A percentile compares a stretch with the other conserved stretches of the same genome.
Conservation (phyloP, 2,888 invertebrate species). For the Tinea semifulvella region DNA sequence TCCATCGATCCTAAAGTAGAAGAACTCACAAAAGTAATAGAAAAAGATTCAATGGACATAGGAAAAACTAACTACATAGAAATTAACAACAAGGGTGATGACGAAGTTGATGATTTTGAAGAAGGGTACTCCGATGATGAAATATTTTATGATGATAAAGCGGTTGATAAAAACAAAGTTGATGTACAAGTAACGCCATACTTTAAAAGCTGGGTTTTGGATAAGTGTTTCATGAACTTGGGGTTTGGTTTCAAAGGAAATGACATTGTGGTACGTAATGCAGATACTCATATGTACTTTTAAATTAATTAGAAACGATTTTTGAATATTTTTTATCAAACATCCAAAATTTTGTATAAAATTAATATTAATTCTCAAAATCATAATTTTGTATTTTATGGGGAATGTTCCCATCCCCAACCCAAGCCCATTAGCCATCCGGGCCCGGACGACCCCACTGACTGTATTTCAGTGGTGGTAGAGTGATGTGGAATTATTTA, state of each 20-base stretch:
- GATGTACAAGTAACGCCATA: conserved; percentile 32
- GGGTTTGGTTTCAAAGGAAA: conserved; percentile 47
- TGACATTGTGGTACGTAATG: conserved; percentile 38
- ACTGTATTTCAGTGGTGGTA: no score
- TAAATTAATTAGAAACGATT: no score
- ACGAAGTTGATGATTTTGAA: conserved; percentile 52
- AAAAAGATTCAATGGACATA: conserved; percentile 40
- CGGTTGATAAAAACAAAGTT: conserved; percentile 1
- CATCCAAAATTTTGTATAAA: no score
- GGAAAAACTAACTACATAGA: conserved; percentile 25
- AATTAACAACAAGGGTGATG: conserved; percentile 24
- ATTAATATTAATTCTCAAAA: no score
- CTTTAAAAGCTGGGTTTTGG: conserved; percentile 69
- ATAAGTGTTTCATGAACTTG: conserved; percentile 68
- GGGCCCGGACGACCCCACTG: no score
- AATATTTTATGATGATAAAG: conserved; percentile 17
- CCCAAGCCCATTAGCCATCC: no score
- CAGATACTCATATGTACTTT: no score
- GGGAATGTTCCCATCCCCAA: no score
- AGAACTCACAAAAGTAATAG: conserved; percentile 69
- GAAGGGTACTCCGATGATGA: conserved; percentile 50
- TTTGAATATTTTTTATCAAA: no score
- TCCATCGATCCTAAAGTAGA: conserved; percentile 70
- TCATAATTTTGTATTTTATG: no score
- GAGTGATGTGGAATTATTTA: no score